phyloP scores from a whole-genome alignment of 2,113 vertebrate species.

The Lamprologus speciosus region DNA sequence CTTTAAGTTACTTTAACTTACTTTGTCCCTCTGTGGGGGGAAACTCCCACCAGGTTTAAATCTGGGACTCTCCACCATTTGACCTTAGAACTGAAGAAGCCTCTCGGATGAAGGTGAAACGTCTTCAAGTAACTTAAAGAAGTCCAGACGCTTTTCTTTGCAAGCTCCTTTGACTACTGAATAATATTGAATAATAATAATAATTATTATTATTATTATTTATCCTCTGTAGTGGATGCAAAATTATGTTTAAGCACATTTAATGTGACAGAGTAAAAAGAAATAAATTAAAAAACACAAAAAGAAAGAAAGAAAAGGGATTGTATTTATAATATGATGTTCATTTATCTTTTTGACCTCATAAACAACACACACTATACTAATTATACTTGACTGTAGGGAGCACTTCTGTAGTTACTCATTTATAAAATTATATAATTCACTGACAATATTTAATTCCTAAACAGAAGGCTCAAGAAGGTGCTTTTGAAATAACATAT shows the following conservation, averaged over 20 bases:
- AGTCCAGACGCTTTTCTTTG: no score
- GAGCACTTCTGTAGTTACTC: background rate
- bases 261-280: background rate
- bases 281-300: background rate
- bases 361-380: background rate
- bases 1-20: no score
- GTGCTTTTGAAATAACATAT: background rate
- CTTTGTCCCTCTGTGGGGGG: no score
- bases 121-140: no score
- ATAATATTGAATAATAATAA: background rate
- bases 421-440: background rate
- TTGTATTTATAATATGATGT: background rate
- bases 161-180: no score
- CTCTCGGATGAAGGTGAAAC: accelerated
- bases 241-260: background rate
- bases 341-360: background rate
- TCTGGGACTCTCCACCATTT: no score
- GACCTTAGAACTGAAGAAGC: no score
- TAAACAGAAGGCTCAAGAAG: background rate
- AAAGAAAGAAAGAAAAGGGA: background rate
- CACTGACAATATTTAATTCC: background rate
- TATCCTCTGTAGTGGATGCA: background rate
- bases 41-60: accelerated
- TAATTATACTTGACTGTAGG: background rate
- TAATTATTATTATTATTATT: background rate